phyloP scores from a whole-genome alignment of 2,888 invertebrate genomes.

The Eupeodes luniger region DNA sequence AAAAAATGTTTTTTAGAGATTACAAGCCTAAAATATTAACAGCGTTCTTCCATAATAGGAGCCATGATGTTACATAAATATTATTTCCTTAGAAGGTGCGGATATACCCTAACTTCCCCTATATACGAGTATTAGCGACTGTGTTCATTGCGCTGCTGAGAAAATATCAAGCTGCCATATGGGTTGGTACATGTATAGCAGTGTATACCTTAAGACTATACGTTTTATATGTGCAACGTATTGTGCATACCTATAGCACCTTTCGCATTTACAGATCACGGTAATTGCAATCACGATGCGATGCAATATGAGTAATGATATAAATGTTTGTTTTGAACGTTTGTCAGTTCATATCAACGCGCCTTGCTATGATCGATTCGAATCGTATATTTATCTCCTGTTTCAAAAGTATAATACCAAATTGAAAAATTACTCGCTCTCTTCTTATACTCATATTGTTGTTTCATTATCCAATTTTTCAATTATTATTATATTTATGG shows the following conservation, averaged over 20 bases:
- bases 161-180: constrained; percentile 6
- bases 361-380: constrained; percentile 38
- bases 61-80: not conserved
- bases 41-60: no score
- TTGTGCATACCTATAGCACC: not conserved
- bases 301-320: constrained; percentile 67
- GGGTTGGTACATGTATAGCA: not conserved
- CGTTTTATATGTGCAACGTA: no score
- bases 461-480: no score
- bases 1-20: no score
- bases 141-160: not conserved
- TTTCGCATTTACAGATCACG: constrained; percentile 41
- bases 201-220: no score
- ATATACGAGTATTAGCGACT: not conserved
- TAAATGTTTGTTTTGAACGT: constrained; percentile 55
- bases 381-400: constrained; percentile 20
- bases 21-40: no score
- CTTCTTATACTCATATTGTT: not conserved
- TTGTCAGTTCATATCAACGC: constrained; percentile 63
- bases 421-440: not conserved
- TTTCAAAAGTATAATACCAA: not conserved
- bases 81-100: not conserved
- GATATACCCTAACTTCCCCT: not conserved
- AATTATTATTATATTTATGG: no score
- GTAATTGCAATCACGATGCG: constrained; percentile 71